Conservation (phyloP, 2,888 invertebrate species). For the Neoascia interrupta region DNA sequence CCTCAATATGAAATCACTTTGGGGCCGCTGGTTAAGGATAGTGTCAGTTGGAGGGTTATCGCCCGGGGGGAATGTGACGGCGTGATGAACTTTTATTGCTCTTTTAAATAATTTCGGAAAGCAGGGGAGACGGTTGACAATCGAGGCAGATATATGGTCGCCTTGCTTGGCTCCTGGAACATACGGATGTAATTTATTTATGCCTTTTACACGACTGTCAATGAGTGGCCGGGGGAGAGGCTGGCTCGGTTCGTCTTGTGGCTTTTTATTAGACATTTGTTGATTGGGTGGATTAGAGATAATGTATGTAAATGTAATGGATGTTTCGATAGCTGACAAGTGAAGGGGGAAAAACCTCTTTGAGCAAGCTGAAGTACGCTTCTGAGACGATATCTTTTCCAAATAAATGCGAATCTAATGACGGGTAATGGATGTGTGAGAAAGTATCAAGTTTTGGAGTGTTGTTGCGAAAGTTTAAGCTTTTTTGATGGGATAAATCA, state of each 20-base stretch:
- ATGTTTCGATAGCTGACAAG: slow-evolving; percentile 8
- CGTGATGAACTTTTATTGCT: slow-evolving; percentile 56
- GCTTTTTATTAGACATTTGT: slow-evolving; percentile 66
- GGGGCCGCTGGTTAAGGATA: slow-evolving; percentile 6
- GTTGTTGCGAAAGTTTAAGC: no score
- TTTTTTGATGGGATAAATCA: no score
- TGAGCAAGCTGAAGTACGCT: background rate
- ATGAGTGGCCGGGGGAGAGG: slow-evolving; percentile 17
- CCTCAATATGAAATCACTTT: slow-evolving; percentile 18
- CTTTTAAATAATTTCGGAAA: slow-evolving; percentile 55
- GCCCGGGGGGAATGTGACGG: background rate
- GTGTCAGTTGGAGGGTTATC: background rate
- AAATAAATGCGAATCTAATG: slow-evolving; percentile 28
- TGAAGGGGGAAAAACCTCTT: background rate
- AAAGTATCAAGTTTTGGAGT: background rate
- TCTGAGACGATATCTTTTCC: background rate
- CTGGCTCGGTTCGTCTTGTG: slow-evolving; percentile 37
- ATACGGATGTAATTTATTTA: slow-evolving; percentile 58
- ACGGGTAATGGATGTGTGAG: slow-evolving; percentile 9
- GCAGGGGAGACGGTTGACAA: slow-evolving; percentile 30
- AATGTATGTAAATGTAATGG: slow-evolving; percentile 43
- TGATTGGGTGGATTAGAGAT: slow-evolving; percentile 57
- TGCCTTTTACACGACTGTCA: slow-evolving; percentile 30
- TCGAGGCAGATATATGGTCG: slow-evolving; percentile 18
- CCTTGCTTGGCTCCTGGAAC: slow-evolving; percentile 21